Evolutionary conservation across 2,888 invertebrate species (phyloP), one percentile per base, ranked within the genome.

Genomic region (Drosophila atripex): DNA sequence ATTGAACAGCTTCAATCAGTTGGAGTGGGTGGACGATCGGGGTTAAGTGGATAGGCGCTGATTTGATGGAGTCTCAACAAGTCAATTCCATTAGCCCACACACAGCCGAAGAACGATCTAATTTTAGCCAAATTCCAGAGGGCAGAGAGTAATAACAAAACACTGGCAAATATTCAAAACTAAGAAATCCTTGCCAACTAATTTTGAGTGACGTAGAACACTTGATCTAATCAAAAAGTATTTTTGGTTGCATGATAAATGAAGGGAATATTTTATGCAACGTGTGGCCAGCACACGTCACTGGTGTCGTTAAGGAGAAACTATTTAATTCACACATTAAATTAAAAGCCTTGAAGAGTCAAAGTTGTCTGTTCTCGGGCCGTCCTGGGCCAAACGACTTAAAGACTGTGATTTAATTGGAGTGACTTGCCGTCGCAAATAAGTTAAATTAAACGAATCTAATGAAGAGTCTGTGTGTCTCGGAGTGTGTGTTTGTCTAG

Each of bases 361-460:
- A 55, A 35, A 55, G 23, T 4, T 16, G 32, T 59, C 32, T 12
- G 16, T 45, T 46, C 63, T 52, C 52, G 57, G 63, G 43, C 23
- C 43, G 39, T 60, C 49, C 30, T 46, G 43, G 35, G 46, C 16
- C 57, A 45, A 35, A 41, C 43, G 38, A 55, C 69, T 57, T 72
- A 59, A 64, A 68, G 75, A 49, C 61, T 61, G 71, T 57, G 80
- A 75, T 75, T 84, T 80, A 77, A 84, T 84, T 77, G 71, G 30
- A 45, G 49, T 39, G 49, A 28, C 63, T 58, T 35, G 50, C 45
- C 39, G 71, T 55, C 70, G 18, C 74, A 71, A 75, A 77, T 76
- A 86, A 80, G 70, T 82, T 85, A 80, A 85, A 87, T 85, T 88
- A 88, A 88, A 88, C 77, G 74, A 80, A 78, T 75, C 78, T 80